Evolutionary conservation across 2,888 invertebrate genomes (phyloP), one percentile per base, ranked within the genome.

Genomic region (Stegophylla sp.): DNA sequence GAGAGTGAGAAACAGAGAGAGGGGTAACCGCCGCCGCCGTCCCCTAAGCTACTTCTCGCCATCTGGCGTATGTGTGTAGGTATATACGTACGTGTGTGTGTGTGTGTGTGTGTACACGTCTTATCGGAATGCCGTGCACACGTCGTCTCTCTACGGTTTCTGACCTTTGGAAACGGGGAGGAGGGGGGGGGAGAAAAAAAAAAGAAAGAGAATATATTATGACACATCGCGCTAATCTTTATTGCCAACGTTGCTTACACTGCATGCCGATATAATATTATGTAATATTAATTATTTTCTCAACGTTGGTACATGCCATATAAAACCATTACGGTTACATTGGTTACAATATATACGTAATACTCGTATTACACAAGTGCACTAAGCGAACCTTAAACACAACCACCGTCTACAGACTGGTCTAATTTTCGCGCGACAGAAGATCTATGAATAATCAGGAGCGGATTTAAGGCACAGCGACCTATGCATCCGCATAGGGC

Each of bases 31-130:
- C 59, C 45, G 34, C 69, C 17, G 28, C n/a, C 26, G 13, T 26
- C 61, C 71, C 69, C 67, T 79, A 79, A 79, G 79, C 71, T 71
- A 79, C 79, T 79, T 79, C 79, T 79, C 79, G 79, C 71, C 79
- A 79, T 79, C 53, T 79, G 71, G 69, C 20, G 45, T 45, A 28
- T 53, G n/a, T 53, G 75, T 75, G 56, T 56, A 56, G 56, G 56
- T 56, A 56, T 56, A 20, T 17, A 17, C 59, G 48, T 12, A 2
- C 17, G 76, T 12, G 7, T 2, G 41, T 34, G 61, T 61, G 45
- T 28, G 61, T 61, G 48, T 66, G 53, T 23, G 51, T 51, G 45
- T 4, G 15, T 28, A 3, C 26, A 23, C 79, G 71, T 79, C 79
- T 71, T 79, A 79, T 79, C 71, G 79, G 41, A 71, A 79, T 79